A percentile compares a stretch with the other conserved stretches of the same genome.
These are phyloP conservation scores for Cryptophagus acutangulus DNA, from an alignment of 2,888 invertebrate species.

Conservation along the genomic window DNA sequence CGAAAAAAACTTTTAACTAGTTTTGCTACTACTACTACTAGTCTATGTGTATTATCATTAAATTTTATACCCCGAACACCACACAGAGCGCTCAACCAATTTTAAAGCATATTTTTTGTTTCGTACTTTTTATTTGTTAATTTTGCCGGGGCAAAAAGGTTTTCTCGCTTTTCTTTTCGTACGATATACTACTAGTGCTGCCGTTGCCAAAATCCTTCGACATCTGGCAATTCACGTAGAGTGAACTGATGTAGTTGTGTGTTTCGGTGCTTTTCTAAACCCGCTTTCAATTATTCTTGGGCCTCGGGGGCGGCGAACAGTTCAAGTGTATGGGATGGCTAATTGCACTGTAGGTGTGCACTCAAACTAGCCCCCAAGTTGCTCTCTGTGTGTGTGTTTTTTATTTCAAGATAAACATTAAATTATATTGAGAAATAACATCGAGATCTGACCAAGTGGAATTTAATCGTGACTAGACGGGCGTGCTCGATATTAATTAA, in stretches of 20 bases:
- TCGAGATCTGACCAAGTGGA: too few species aligned
- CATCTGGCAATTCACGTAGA: slow-evolving; percentile 1
- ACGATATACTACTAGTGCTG: background rate
- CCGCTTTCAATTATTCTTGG: slow-evolving; percentile 1
- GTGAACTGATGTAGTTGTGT: slow-evolving; percentile 1
- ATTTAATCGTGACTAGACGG: too few species aligned
- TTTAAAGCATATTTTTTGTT: too few species aligned
- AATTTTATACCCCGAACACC: background rate
- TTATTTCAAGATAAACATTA: too few species aligned
- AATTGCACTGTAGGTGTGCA: background rate
- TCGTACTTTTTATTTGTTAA: background rate
- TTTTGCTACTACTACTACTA: too few species aligned
- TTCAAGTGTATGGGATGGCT: slow-evolving; percentile 1
- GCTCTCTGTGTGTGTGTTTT: too few species aligned
- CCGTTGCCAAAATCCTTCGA: background rate
- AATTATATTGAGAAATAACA: too few species aligned
- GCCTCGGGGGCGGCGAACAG: background rate
- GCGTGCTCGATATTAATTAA: too few species aligned
- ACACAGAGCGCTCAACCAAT: too few species aligned
- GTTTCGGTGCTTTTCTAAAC: too few species aligned
- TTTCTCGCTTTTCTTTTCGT: background rate
- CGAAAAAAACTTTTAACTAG: too few species aligned
- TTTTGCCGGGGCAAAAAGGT: background rate
- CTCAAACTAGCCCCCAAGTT: too few species aligned
- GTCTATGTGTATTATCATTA: background rate